Evolutionary conservation across 2,113 vertebrate genomes (phyloP).

Genomic region (Cryptotis parvus): DNA sequence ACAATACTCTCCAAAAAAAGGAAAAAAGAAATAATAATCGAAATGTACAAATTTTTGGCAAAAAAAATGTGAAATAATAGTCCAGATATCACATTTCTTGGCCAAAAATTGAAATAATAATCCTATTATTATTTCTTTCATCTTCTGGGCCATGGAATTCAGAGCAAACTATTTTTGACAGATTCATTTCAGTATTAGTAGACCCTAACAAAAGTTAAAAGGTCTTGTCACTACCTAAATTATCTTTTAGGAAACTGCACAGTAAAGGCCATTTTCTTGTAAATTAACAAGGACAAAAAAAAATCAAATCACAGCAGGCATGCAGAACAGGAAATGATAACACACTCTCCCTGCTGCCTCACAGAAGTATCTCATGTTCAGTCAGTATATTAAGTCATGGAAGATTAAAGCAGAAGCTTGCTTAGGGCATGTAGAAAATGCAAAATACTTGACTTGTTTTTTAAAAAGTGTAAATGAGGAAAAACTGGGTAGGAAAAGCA

Average conservation of each 20-base stretch:
- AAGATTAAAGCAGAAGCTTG: conserved; percentile 85
- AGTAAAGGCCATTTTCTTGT: conserved; percentile 69
- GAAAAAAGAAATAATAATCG: conserved; percentile 22
- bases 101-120: too few relatives aligned
- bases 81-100: too few relatives aligned
- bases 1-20: too few relatives aligned
- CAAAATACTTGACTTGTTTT: conserved; percentile 76
- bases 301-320: conserved; percentile 67
- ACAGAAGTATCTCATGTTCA: conserved; percentile 80
- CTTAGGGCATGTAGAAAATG: conserved; percentile 78
- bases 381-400: conserved; percentile 85
- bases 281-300: conserved; percentile 39
- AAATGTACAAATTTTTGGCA: neutral
- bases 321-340: conserved; percentile 76
- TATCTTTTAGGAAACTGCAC: conserved; percentile 81
- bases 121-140: too few relatives aligned
- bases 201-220: conserved; percentile 46
- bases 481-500: conserved; percentile 85
- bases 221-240: conserved; percentile 80
- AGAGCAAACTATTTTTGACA: conserved; percentile 59
- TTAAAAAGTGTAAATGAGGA: conserved; percentile 79
- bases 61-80: too few relatives aligned
- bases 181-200: conserved; percentile 52
- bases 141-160: conserved; percentile 6
- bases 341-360: conserved; percentile 67